These are phyloP conservation scores for Scatophagus argus DNA, from an alignment of 2,113 vertebrate species.

Conservation along the genomic window DNA sequence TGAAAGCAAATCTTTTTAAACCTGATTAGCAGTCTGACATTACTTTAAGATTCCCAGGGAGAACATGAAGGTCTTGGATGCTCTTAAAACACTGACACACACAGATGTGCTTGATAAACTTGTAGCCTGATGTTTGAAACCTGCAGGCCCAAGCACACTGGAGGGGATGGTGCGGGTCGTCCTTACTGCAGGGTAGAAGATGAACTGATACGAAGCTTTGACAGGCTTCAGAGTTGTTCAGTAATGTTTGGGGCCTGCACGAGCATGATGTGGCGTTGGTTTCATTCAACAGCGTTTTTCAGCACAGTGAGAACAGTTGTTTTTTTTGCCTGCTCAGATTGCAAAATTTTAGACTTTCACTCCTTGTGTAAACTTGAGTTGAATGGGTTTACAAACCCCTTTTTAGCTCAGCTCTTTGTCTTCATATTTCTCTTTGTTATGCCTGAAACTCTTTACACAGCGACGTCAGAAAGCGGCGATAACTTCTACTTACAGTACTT, in stretches of 20 bases:
- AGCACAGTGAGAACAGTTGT: neutral
- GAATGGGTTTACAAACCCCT: conserved; percentile 1
- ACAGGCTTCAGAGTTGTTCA: conserved; percentile 7
- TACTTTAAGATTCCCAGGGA: neutral
- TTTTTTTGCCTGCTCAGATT: neutral
- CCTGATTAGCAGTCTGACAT: conserved; percentile 35
- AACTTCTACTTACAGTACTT: conserved; percentile 3
- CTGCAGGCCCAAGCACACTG: conserved; percentile 38
- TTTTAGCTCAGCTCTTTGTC: neutral
- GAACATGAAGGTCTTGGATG: conserved; percentile 14
- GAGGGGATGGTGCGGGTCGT: neutral
- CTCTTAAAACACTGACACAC: conserved; percentile 6
- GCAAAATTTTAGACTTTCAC: neutral
- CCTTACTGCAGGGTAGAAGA: conserved; percentile 31
- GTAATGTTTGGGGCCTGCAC: neutral
- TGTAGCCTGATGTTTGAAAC: neutral
- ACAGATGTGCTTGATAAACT: neutral
- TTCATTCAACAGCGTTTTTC: neutral
- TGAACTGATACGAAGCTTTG: conserved; percentile 18
- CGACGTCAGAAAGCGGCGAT: neutral
- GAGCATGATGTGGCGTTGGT: neutral
- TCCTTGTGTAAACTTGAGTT: conserved; percentile 7
- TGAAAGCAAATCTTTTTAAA: conserved; percentile 5
- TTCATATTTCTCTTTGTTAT: conserved; percentile 13
- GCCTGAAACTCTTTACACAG: neutral